Evolutionary conservation across 1,140 invertebrate genomes (phyloP), one percentile per base, ranked within the genome.

Genomic region (Araneus ventricosus): DNA sequence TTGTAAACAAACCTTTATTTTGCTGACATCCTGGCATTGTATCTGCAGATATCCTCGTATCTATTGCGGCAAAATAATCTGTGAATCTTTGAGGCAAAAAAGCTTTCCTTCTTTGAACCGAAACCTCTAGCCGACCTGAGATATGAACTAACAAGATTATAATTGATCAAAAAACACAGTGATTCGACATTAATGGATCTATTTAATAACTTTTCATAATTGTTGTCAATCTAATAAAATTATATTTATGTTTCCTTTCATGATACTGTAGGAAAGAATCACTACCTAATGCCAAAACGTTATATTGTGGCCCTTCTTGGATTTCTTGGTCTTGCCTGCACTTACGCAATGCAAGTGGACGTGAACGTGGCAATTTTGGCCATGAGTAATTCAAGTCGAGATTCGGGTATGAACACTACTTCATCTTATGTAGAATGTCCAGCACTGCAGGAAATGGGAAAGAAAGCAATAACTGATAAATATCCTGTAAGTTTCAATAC

Each of bases 291-390:
- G 0, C 80, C 37, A 27, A 82, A 82, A 22, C 80, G 80, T 30
- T 75, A 75, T 5, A 30, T 75, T 0, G 67, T 86, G 14, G 84
- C 84, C 0, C 94, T 97, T 0, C 37, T 92, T 8, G 91, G 91
- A 14, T 92, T 92, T 37, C 84, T 92, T 8, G 91, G 91, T 4
- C 27, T 92, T 3, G 39, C 82, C 20, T 92, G 37, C 63, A 70
- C 84, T 5, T 92, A 92, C 27, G 91, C 45, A n/a, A 92, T 92
- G 91, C 67, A 75, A 86, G 84, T 89, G n/a, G 84, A 92, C 27
- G 20, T 92, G 17, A 92, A 88, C 91, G 57, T 92, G 5, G 45
- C 84, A 3, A 41, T 92, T 0, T 37, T 92, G 20, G 79, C 82
- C 20, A 92, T 92, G 91, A 75, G 67, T 75, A 34, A 10, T 2